Base-by-base conservation (phyloP, 1,140 invertebrate genomes). In the Drosophila punjabiensis region DNA sequence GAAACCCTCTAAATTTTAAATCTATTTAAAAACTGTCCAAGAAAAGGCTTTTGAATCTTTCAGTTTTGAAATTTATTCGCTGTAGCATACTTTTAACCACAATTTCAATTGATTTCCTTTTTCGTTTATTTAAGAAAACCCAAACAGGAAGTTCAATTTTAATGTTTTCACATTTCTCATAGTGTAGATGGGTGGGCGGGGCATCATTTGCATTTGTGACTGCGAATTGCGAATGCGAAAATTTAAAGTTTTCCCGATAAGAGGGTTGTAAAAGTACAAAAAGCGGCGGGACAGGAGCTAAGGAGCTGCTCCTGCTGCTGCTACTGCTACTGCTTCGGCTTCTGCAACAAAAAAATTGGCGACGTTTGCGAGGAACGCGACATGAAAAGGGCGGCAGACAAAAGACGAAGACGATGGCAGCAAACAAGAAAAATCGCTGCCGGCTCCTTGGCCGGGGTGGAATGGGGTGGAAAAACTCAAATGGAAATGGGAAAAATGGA, bases 341-440 rank as follows among this genome's bases (percentile, higher is more conserved):
- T 47, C 78, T 74, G 78, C 76, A 83, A 89, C 84, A 67, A 85
- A 88, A 85, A 67, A 85, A 88, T 81, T 78, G 77, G 84, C 83
- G 84, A 87, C 84, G 81, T 87, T 86, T 83, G 74, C 82, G 79
- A 73, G 74, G 68, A 61, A 56, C 47, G 60, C 64, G 63, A 84
- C 85, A 88, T 77, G 85, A 88, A 88, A 88, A 89, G 78, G 85
- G 85, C 85, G 85, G 85, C 85, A 89, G 85, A 88, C 85, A 88
- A 88, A 84, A 87, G 82, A 67, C 66, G 66, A 76, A 70, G 74
- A 39, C 82, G 76, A 76, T 67, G 66, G 65, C 77, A 77, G 81
- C 81, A 84, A 87, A 88, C 73, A 88, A 88, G 84, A 88, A 88
- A 89, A 88, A 88, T 89, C 81, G 86, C 84, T 81, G 85, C 81